Evolutionary conservation across 2,888 invertebrate species (phyloP), one percentile per base, ranked within the genome.

Genomic region (Steinernema hermaphroditum): DNA sequence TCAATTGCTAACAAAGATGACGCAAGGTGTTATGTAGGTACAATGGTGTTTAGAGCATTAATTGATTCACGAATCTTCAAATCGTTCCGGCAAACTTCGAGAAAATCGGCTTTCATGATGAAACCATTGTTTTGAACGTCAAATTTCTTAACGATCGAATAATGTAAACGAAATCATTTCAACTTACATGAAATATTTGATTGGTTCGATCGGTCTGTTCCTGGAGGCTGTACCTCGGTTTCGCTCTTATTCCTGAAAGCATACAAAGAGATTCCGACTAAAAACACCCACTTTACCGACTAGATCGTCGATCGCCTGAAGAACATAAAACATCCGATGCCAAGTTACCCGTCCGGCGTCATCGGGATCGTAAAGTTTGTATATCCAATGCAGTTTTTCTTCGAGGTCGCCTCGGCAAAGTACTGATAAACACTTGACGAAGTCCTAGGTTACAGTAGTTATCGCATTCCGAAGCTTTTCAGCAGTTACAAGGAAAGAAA

Each of bases 301-400:
- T 8, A 84, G 72, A 71, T 84, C 83, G 49, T 84, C 82, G 72
- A 81, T 81, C 2, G 83, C 82, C n/a, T 81, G 83, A 22, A 84
- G 79, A 0, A 84, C 80, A 74, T 82, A 81, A 49, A 80, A 77
- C 27, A 84, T 76, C 0, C 83, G 77, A 71, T 84, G 79, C 82
- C 83, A 84, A 14, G 81, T 80, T 37, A 84, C 76, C 69, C 79
- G 78, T 0, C 83, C 83, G 44, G 68, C 74, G n/a, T 77, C 78
- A 57, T 79, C 78, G 1, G 84, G 83, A 72, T 84, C 84, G 74
- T 84, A 84, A 14, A 84, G 73, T 19, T 77, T 80, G 76, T 84
- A 84, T 2, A 84, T 72, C 83, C 83, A 84, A 14, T 82, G 79
- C 19, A 84, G 71, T 68, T 83, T 83, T 71, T 84, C 84, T 27